phyloP scores from a whole-genome alignment of 2,797 vertebrate species.

The Falco novaeseelandiae region DNA sequence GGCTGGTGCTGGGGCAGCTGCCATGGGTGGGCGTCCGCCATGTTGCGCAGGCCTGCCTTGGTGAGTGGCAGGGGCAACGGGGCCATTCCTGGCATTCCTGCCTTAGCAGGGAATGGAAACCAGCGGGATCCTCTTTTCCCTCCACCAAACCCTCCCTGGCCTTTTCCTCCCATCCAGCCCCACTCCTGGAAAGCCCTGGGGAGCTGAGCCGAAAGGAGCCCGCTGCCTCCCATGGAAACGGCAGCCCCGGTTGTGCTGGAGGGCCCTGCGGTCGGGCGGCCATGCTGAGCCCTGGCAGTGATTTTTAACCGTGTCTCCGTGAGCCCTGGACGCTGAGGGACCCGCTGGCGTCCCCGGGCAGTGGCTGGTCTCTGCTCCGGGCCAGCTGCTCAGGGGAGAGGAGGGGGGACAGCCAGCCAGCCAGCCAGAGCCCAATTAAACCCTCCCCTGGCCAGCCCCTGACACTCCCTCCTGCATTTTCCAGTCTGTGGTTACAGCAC shows the following conservation, averaged over 20 bases:
- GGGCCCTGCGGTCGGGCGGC: background rate
- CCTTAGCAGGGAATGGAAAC: background rate
- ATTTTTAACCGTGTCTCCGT: background rate
- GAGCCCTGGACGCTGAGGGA: background rate
- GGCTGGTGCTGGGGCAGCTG: background rate
- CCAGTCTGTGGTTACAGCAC: slow-evolving; percentile 65
- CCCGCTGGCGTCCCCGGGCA: background rate
- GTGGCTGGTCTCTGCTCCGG: too few species aligned
- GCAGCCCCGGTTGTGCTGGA: background rate
- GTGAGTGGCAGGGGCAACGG: rapidly evolving
- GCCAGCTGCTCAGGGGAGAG: background rate
- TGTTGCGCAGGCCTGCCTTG: background rate
- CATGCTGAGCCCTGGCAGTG: background rate
- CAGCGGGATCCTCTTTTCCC: background rate
- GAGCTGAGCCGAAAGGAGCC: background rate
- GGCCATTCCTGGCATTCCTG: background rate
- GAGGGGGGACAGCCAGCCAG: background rate
- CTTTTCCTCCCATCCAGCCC: background rate
- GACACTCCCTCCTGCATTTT: slow-evolving; percentile 63
- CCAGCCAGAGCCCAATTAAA: slow-evolving; percentile 48
- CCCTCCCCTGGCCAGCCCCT: slow-evolving; percentile 65
- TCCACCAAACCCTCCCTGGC: background rate
- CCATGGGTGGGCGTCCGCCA: rapidly evolving
- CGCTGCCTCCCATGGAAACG: background rate
- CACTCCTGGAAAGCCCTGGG: background rate